Conservation (phyloP, 1,140 invertebrate species). For the Drosophila athabasca region DNA sequence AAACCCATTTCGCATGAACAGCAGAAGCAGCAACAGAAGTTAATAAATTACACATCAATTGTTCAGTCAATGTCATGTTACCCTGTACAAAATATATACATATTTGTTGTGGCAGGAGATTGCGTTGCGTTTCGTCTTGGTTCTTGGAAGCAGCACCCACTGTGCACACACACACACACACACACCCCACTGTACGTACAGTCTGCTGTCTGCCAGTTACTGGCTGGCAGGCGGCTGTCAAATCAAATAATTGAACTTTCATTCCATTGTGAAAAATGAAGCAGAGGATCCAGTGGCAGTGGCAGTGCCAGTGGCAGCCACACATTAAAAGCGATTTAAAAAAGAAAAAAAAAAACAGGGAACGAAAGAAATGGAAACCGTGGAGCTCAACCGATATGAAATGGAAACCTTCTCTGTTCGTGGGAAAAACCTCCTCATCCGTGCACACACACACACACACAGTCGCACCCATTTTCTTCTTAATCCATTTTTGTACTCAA, state of each 20-base stretch:
- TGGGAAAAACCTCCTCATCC: too few species aligned
- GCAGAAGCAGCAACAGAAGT: slow-evolving; percentile 20
- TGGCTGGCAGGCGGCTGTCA: slow-evolving; percentile 57
- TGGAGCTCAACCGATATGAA: slow-evolving; percentile 35
- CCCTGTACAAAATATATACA: slow-evolving; percentile 58
- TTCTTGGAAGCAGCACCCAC: slow-evolving; percentile 9
- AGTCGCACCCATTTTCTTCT: slow-evolving; percentile 46
- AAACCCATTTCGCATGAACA: slow-evolving; percentile 40
- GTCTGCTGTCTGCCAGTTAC: slow-evolving; percentile 24
- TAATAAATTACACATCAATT: slow-evolving; percentile 76
- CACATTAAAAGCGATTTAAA: slow-evolving; percentile 74
- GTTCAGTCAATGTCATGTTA: slow-evolving; percentile 65
- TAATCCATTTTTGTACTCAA: slow-evolving; percentile 78
- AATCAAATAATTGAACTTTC: slow-evolving; percentile 81
- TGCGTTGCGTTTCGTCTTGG: slow-evolving; percentile 13
- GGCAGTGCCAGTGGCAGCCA: slow-evolving; percentile 38
- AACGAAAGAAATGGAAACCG: slow-evolving; percentile 15
- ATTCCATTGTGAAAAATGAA: slow-evolving; percentile 78
- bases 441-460: slow-evolving; percentile 38
- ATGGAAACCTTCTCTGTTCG: slow-evolving; percentile 37
- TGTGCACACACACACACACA: slow-evolving; percentile 1
- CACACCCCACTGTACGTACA: background rate
- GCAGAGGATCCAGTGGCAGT: slow-evolving; percentile 24
- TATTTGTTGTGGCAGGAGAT: slow-evolving; percentile 46
- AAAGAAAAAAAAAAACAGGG: slow-evolving; percentile 25